Percentiles rank a stretch among this genome's conserved stretches.
These are phyloP conservation scores for Patiria pectinifera DNA, from an alignment of 53 echinoderm and acorn worm species.

Conservation along the genomic window DNA sequence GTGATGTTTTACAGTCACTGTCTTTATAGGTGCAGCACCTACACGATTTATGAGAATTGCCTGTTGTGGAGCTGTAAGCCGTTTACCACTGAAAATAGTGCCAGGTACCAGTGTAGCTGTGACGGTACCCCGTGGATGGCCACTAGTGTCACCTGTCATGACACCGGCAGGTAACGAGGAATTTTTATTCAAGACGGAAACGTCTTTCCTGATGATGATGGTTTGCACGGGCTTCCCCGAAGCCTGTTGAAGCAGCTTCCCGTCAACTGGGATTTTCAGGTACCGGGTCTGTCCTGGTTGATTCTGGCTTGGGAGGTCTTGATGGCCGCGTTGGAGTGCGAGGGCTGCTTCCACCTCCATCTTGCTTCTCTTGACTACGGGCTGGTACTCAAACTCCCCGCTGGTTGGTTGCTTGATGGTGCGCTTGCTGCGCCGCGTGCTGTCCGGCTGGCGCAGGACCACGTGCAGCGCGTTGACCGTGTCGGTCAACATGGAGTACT, in stretches of 20 bases:
- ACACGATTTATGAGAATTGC: not conserved
- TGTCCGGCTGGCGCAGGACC: constrained; percentile 19
- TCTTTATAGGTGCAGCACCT: not conserved
- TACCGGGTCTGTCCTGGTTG: constrained; percentile 22
- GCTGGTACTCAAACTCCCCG: constrained; percentile 77
- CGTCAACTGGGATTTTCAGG: constrained; percentile 27
- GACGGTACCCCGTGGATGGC: not conserved
- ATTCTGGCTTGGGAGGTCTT: not conserved
- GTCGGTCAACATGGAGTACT: constrained; percentile 15
- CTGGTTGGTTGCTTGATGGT: constrained; percentile 67
- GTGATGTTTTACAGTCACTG: not conserved
- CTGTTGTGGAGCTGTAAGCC: not conserved
- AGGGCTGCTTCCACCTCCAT: constrained; percentile 19
- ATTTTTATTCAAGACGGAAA: constrained; percentile 33
- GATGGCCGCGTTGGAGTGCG: constrained; percentile 14
- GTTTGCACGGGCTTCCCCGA: constrained; percentile 44
- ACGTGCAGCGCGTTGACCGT: constrained; percentile 26
- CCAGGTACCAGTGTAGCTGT: constrained; percentile 7
- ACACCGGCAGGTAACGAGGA: not conserved
- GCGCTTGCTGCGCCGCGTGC: constrained; percentile 74
- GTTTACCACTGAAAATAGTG: not conserved
- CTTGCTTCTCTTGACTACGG: constrained; percentile 73
- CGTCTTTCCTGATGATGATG: constrained; percentile 35
- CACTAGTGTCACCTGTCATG: not conserved
- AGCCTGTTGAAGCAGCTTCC: constrained; percentile 3